These are phyloP conservation scores for Hypothenemus hampei DNA, from an alignment of 1,140 invertebrate genomes.

Conservation along the genomic window DNA sequence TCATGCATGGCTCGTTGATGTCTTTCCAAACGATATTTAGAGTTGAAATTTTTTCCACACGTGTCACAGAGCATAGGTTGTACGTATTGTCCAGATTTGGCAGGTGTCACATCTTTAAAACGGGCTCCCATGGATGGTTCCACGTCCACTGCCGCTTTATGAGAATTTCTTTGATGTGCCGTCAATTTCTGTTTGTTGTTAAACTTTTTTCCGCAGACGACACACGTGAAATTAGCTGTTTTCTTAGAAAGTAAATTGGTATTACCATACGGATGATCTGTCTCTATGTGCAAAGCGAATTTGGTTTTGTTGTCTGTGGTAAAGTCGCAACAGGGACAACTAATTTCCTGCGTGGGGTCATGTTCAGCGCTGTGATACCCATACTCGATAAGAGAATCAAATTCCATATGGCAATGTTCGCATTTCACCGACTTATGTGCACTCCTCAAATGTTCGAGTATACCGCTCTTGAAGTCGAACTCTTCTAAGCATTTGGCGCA, in stretches of 20 bases:
- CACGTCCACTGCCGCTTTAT: constrained; percentile 32
- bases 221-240: constrained; percentile 44
- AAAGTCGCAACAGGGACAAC: constrained; percentile 18
- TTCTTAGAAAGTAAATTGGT: background rate
- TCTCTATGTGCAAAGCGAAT: constrained; percentile 7
- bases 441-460: constrained; percentile 29
- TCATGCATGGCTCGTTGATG: constrained; percentile 51
- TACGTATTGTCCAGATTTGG: no score
- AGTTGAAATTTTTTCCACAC: constrained; percentile 50
- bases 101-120: background rate
- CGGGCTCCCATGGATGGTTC: constrained; percentile 10
- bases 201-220: constrained; percentile 56
- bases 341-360: background rate
- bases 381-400: constrained; percentile 2
- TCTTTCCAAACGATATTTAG: constrained; percentile 52
- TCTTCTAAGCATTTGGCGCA: constrained; percentile 31
- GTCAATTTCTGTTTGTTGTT: constrained; percentile 48
- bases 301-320: background rate
- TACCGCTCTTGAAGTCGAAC: constrained; percentile 22
- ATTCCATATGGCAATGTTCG: background rate
- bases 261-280: background rate
- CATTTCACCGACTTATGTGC: constrained; percentile 17
- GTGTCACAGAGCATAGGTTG: constrained; percentile 46
- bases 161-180: constrained; percentile 46
- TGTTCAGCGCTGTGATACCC: constrained; percentile 14